phyloP scores from a whole-genome alignment of 1,140 invertebrate genomes.

The Drosophila watanabei region DNA sequence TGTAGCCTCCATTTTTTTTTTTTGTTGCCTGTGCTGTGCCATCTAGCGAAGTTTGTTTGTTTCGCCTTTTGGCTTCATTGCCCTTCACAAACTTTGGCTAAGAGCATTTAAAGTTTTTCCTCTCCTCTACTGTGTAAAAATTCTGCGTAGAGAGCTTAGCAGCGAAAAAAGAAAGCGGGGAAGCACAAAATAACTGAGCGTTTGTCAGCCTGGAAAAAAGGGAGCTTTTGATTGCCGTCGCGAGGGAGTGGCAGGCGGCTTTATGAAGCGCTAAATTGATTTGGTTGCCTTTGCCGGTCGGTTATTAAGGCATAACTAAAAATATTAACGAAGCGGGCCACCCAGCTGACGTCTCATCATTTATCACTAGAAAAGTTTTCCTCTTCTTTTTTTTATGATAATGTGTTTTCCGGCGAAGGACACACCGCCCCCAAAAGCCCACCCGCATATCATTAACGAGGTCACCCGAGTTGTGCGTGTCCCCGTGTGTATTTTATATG shows the following conservation, averaged over 20 bases:
- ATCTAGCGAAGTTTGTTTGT: slow-evolving; percentile 68
- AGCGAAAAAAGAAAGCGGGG: slow-evolving; percentile 28
- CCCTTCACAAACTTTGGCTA: slow-evolving; percentile 46
- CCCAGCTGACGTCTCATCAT: slow-evolving; percentile 70
- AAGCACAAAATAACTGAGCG: slow-evolving; percentile 57
- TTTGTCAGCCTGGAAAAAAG: slow-evolving; percentile 26
- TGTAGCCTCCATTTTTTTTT: slow-evolving; percentile 25
- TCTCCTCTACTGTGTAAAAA: slow-evolving; percentile 33
- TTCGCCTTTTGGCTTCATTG: slow-evolving; percentile 50
- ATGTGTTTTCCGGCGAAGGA: slow-evolving; percentile 63
- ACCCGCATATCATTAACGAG: slow-evolving; percentile 49
- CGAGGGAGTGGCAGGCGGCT: slow-evolving; percentile 23
- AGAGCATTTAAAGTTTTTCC: slow-evolving; percentile 75
- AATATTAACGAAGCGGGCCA: slow-evolving; percentile 70
- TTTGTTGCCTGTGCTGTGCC: slow-evolving; percentile 1
- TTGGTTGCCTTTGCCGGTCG: slow-evolving; percentile 69
- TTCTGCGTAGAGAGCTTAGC: slow-evolving; percentile 50
- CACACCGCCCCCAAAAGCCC: slow-evolving; percentile 18
- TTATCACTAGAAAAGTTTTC: slow-evolving; percentile 68
- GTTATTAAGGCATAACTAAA: slow-evolving; percentile 80
- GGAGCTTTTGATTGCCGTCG: slow-evolving; percentile 43
- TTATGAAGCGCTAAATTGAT: slow-evolving; percentile 80
- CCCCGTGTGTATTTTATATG: slow-evolving; percentile 20
- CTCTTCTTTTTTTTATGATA: slow-evolving; percentile 68
- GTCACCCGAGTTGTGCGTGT: slow-evolving; percentile 55